These are phyloP conservation scores for Thrips palmi DNA, from an alignment of 1,140 invertebrate genomes.

Conservation along the genomic window DNA sequence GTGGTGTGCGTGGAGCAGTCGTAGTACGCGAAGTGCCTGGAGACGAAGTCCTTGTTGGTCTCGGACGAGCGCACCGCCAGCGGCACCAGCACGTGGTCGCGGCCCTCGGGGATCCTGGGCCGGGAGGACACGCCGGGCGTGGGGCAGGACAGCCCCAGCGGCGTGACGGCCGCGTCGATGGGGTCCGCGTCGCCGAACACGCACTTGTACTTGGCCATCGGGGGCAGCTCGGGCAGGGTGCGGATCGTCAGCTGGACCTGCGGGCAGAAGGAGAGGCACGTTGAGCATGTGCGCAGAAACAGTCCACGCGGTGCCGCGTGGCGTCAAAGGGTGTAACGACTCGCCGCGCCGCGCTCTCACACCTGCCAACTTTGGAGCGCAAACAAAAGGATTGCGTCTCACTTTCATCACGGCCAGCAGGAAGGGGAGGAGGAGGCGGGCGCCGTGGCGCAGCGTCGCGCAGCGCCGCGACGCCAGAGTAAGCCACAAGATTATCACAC, in stretches of 20 bases:
- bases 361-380: too few species aligned
- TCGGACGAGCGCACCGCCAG: conserved; percentile 84
- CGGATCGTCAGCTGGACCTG: conserved; percentile 69
- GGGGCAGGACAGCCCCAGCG: conserved; percentile 61
- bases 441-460: too few species aligned
- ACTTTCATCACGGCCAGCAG: too few species aligned
- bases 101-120: conserved; percentile 55
- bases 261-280: conserved; percentile 14
- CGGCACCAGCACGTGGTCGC: conserved; percentile 79
- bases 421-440: too few species aligned
- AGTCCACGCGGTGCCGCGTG: too few species aligned
- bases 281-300: conserved; percentile 1
- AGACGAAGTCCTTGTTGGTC: conserved; percentile 91
- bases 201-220: conserved; percentile 83
- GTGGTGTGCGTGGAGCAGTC: conserved; percentile 78
- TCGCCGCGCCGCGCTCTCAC: too few species aligned
- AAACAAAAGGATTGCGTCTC: too few species aligned
- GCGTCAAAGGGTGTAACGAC: too few species aligned
- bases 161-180: conserved; percentile 66
- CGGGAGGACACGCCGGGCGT: conserved; percentile 61
- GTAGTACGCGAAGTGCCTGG: conserved; percentile 81
- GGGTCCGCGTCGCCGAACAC: conserved; percentile 73
- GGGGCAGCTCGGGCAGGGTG: conserved; percentile 70
- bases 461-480: too few species aligned
- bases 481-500: too few species aligned